These are phyloP conservation scores for Herpailurus yagouaroundi DNA, from an alignment of 2,113 vertebrate species.

Conservation along the genomic window DNA sequence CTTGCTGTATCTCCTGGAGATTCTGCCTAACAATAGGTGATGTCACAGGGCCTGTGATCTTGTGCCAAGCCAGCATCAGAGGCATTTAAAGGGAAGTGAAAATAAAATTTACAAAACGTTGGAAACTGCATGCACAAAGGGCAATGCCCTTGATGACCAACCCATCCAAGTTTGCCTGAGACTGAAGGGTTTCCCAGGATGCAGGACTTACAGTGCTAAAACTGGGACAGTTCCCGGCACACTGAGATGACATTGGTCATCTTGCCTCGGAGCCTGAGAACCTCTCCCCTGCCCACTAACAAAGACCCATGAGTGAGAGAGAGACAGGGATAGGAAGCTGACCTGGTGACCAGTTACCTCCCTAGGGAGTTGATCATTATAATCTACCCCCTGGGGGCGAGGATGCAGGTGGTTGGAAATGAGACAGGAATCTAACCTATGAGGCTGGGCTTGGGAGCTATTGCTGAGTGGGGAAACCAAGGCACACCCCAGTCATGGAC, in stretches of 20 bases:
- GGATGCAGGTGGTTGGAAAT: background rate
- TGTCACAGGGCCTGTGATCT: slow-evolving; percentile 41
- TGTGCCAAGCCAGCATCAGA: slow-evolving; percentile 45
- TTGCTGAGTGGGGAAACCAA: background rate
- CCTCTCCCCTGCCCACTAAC: background rate
- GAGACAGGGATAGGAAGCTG: background rate
- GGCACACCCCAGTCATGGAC: background rate
- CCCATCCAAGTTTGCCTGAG: background rate
- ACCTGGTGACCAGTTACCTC: background rate
- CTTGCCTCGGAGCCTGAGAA: background rate
- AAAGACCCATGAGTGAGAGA: background rate
- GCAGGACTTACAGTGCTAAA: background rate
- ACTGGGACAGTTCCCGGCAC: background rate
- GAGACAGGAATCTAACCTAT: background rate
- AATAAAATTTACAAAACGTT: slow-evolving; percentile 25
- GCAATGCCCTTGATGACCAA: background rate
- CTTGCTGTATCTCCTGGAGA: background rate
- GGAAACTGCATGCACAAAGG: background rate
- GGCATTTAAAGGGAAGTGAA: slow-evolving; percentile 35
- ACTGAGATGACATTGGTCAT: background rate
- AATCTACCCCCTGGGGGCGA: rapidly evolving
- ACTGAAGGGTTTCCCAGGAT: background rate
- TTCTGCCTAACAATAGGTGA: slow-evolving; percentile 33
- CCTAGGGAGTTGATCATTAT: background rate
- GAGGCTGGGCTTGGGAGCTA: background rate